Base-by-base conservation (phyloP, 2,888 invertebrate genomes). In the Melinopterus prodromus region DNA sequence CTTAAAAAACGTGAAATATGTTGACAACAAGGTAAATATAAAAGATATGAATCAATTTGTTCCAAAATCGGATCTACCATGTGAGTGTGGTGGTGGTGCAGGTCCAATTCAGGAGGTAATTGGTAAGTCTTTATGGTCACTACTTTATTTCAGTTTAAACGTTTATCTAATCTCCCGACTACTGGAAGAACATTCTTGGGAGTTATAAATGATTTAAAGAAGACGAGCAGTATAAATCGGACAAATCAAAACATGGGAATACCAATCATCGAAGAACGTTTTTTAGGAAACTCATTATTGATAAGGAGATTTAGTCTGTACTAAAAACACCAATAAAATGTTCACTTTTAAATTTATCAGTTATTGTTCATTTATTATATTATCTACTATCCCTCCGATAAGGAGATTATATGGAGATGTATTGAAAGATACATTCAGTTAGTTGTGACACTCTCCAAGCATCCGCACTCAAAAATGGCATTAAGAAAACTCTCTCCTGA, bases 21-120 rank as follows among this genome's bases (percentile, higher is more conserved):
- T 26, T 26, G 26, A 3, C 26, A 3, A 26, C 26, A 26, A 26
- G 26, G 26, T 26, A 26, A 26, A 26, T 3, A 3, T 26, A 26
- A 26, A 26, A 26, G 91, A 91, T 26, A 88, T 94, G 77, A 91
- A 92, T 83, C 89, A 92, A 83, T 85, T 90, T 76, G 89, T 94
- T 16, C 92, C 93, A 0, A 90, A 91, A 83, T 90, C 91, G 2
- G 88, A 92, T 74, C 87, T 94, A 72, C 94, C 94, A 0, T 87
- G 86, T 6, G 94, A 94, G 85, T 94, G 94, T 85, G 94, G 94
- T 12, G 94, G 94, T 0, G 90, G 90, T 9, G 92, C 90, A 36
- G 92, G 92, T 0, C 89, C 91, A 16, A 86, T 92, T 53, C 87
- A 90, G 82, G 90, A 91, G 81, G 36, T 80, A 70, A 80, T 80